Evolutionary conservation across 2,113 vertebrate species (phyloP).

Genomic region (Halichoeres trimaculatus): DNA sequence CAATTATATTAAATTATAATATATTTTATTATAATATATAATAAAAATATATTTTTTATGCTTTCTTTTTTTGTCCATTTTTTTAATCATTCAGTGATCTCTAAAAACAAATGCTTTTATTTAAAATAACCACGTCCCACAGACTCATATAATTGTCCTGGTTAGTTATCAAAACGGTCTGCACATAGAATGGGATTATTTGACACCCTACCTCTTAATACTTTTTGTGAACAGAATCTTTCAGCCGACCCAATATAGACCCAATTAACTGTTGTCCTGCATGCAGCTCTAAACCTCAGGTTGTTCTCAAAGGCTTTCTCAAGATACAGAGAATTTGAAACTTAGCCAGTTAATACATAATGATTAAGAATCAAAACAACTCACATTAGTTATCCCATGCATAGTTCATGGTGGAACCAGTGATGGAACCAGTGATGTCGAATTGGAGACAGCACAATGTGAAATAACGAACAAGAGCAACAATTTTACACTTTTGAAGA

Average conservation of each 20-base stretch:
- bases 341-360: slow-evolving; percentile 32
- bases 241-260: slow-evolving; percentile 32
- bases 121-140: background rate
- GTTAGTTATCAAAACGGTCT: background rate
- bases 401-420: too few species aligned
- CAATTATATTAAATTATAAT: too few species aligned
- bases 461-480: too few species aligned
- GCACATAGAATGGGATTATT: background rate
- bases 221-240: slow-evolving; percentile 3
- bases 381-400: too few species aligned
- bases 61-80: too few species aligned
- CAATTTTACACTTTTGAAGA: too few species aligned
- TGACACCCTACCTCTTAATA: slow-evolving; percentile 1
- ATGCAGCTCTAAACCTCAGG: slow-evolving; percentile 12
- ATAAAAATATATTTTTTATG: too few species aligned
- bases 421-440: too few species aligned
- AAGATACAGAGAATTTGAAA: slow-evolving; percentile 29
- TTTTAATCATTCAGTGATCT: too few species aligned
- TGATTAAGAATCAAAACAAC: too few species aligned
- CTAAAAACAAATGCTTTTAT: background rate
- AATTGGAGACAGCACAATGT: too few species aligned
- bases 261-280: slow-evolving; percentile 32
- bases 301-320: slow-evolving; percentile 29
- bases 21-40: too few species aligned
- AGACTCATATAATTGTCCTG: background rate